These are phyloP conservation scores for Epiblema foenella DNA, from an alignment of 2,888 invertebrate species.

Conservation along the genomic window DNA sequence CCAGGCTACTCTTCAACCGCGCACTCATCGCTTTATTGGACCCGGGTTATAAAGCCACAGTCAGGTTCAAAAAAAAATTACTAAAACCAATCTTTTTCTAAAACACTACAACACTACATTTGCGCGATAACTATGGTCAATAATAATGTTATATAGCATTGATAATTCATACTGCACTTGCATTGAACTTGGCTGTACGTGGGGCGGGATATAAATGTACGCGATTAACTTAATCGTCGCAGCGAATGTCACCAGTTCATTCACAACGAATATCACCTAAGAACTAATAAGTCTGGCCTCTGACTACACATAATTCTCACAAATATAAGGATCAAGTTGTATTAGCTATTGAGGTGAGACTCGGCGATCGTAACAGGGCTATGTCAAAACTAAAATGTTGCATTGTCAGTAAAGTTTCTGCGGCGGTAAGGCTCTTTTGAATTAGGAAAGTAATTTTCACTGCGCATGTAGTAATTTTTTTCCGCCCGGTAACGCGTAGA, in stretches of 20 bases:
- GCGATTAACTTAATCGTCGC: conserved; percentile 23
- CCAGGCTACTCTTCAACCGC: no score
- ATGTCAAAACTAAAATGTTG: neutral
- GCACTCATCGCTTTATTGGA: no score
- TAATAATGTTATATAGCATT: conserved; percentile 1
- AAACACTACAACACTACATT: neutral
- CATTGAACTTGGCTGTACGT: conserved; percentile 17
- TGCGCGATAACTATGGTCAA: neutral
- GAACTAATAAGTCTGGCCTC: neutral
- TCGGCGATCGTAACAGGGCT: neutral
- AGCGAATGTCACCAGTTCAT: conserved; percentile 36
- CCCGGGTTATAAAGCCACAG: no score
- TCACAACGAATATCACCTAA: neutral
- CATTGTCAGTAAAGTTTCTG: neutral
- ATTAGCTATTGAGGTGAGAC: neutral
- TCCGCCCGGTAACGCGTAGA: conserved; percentile 10
- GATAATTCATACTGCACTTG: conserved; percentile 3
- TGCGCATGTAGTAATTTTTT: conserved; percentile 21
- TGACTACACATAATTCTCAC: neutral
- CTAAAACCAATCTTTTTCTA: neutral
- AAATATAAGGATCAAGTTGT: neutral
- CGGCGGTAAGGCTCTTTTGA: neutral
- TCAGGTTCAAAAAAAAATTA: no score
- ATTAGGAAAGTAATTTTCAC: neutral
- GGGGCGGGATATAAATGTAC: conserved; percentile 3